phyloP scores from a whole-genome alignment of 2,888 invertebrate species.

The Leptopterna dolabrata region DNA sequence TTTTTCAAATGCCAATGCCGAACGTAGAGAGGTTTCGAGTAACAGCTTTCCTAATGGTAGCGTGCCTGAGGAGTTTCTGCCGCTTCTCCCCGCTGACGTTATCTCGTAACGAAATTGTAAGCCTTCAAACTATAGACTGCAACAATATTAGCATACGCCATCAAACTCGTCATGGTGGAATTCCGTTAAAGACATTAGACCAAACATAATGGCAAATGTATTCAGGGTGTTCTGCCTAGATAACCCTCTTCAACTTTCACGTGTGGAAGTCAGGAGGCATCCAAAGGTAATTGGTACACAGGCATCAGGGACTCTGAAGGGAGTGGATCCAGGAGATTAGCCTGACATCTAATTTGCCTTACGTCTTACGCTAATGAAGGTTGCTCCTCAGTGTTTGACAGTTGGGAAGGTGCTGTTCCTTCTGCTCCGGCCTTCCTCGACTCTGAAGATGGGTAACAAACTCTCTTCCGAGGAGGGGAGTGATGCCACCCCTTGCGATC shows the following conservation, averaged over 20 bases:
- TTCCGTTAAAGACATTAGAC: slow-evolving; percentile 48
- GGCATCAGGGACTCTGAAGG: neutral
- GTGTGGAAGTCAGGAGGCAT: slow-evolving; percentile 20
- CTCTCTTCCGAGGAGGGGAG: neutral
- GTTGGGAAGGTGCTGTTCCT: slow-evolving; percentile 40
- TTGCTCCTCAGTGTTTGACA: slow-evolving; percentile 48
- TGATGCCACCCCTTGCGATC: neutral
- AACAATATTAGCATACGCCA: slow-evolving; percentile 49
- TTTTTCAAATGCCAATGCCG: too few relatives aligned
- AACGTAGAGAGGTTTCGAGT: too few relatives aligned
- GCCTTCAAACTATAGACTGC: slow-evolving; percentile 5
- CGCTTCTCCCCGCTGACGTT: neutral
- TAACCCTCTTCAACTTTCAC: slow-evolving; percentile 47
- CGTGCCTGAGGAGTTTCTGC: neutral
- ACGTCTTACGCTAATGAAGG: slow-evolving; percentile 50
- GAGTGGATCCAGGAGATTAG: slow-evolving; percentile 40
- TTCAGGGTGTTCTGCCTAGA: slow-evolving; percentile 52
- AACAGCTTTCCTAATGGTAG: neutral
- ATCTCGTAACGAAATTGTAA: slow-evolving; percentile 33
- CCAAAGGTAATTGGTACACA: slow-evolving; percentile 42
- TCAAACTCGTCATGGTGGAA: slow-evolving; percentile 50
- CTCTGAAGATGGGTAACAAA: neutral
- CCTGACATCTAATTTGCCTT: slow-evolving; percentile 53
- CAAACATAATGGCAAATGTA: slow-evolving; percentile 53
- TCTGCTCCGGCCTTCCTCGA: neutral